Evolutionary conservation across 2,888 invertebrate species (phyloP), one percentile per base, ranked within the genome.

Genomic region (Dioctria rufipes): DNA sequence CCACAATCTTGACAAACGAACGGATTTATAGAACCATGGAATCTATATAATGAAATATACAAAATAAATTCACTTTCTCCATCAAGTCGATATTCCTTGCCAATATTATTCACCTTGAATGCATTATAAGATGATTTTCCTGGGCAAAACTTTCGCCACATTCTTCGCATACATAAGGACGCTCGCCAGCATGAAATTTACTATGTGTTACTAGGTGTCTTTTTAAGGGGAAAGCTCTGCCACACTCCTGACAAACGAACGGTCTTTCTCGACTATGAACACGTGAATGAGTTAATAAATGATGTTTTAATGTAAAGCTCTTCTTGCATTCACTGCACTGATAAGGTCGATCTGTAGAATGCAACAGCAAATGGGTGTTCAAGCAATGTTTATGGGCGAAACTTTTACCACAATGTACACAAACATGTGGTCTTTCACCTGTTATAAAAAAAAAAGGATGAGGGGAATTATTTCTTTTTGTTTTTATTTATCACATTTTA

Each of bases 1-100:
- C 95, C 95, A 87, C 98, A 98, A 87, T 96, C 96, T 78, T 94
- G 93, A 89, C 98, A 98, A 84, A 95, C 95, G 90, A 98, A 98
- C 9, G 98, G 98, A 86, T 97, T 96, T 86, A 98, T 93, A 5
- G 98, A 98, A n/a, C 97, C 97, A 89, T 98, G 97, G 90, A 97
- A 97, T 83, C 97, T 88, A 80, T 2, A 83, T 49, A 39, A 42
- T 54, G 39, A 66, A 46, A 66, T 39, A 11, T 66, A 11, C 63
- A 25, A 71, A 46, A 46, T 6, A 5, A 46, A 60, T 4, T 77
- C 78, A 67, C 25, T 4, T 49, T 66, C n/a, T 77, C 25, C 25
- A 25, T 25, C 25, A 25, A 2, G 25, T 42, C 13, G 37, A n/a
- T 40, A 75, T 60, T 51, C 39, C 3, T 63, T 67, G 25, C 5